Evolutionary conservation across 2,888 invertebrate genomes (phyloP), one percentile per base, ranked within the genome.

Genomic region (Nowickia ferox): DNA sequence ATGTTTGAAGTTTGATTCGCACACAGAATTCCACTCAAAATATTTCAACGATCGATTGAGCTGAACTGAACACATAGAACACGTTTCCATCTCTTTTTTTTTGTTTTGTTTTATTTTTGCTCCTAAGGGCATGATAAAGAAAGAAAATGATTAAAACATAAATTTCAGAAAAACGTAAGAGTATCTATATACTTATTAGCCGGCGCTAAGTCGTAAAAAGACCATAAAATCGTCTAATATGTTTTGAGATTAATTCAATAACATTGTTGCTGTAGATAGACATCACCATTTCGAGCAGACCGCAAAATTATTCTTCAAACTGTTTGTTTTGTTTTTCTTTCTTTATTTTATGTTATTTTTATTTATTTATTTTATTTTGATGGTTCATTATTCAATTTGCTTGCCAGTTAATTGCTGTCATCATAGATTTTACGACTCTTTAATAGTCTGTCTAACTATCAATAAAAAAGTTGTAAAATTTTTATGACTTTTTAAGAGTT

Each of bases 181-280:
- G 30, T 6, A 74, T 81, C 30, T 68, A n/a, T n/a, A n/a, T n/a
- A 42, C 48, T 42, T 59, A 75, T 68, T 61, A 44, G 46, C 89
- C 90, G 92, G 92, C 92, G 92, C 89, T 89, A 92, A 92, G 92
- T 92, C 92, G 90, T 92, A 92, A 92, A 92, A 92, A 90, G 87
- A 87, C 88, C 88, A 90, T 92, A 91, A 92, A 89, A 77, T 88
- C 78, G 17, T 79, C 59, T 65, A 63, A 51, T 59, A 55, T 53
- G 40, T 61, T 51, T 80, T 53, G 59, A 76, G 48, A 76, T 81
- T 78, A 68, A 66, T 82, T 74, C 55, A 42, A 48, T 59, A 74
- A 17, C n/a, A 42, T 81, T 68, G 46, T 40, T 74, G 57, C 79
- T 68, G 44, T 63, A 84, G 84, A 86, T 59, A 40, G 84, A 86